Conservation (phyloP, 2,888 invertebrate species). For the Kryphioiulus occultus region DNA sequence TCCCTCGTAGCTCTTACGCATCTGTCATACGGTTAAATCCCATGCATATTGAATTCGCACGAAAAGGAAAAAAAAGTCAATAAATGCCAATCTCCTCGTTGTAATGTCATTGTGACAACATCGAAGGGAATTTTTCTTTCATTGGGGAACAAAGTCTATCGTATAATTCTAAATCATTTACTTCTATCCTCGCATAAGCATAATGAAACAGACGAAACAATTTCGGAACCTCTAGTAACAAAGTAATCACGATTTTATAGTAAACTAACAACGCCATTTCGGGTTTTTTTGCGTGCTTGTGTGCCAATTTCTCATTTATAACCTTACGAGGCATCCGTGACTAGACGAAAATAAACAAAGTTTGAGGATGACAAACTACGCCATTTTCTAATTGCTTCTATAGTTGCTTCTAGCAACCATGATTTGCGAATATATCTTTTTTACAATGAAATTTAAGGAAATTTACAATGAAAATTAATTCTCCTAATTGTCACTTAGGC, state of each 20-base stretch:
- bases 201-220: neutral
- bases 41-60: constrained; percentile 24
- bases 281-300: neutral
- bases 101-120: constrained; percentile 32
- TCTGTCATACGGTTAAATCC: constrained; percentile 27
- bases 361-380: neutral
- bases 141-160: neutral
- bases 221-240: neutral
- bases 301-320: neutral
- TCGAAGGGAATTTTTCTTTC: neutral
- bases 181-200: neutral
- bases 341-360: neutral
- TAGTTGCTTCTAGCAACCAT: too few species aligned
- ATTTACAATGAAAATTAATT: too few species aligned
- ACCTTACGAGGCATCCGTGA: neutral
- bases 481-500: too few species aligned
- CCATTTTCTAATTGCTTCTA: neutral
- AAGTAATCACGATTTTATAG: constrained; percentile 14
- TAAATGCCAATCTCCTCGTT: constrained; percentile 12
- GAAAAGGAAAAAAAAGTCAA: neutral
- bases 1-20: neutral
- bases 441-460: too few species aligned
- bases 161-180: neutral
- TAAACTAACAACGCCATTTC: neutral
- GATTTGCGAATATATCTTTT: too few species aligned